Evolutionary conservation across 1,140 invertebrate genomes (phyloP), one percentile per base, ranked within the genome.

Genomic region (Littorina saxatilis): DNA sequence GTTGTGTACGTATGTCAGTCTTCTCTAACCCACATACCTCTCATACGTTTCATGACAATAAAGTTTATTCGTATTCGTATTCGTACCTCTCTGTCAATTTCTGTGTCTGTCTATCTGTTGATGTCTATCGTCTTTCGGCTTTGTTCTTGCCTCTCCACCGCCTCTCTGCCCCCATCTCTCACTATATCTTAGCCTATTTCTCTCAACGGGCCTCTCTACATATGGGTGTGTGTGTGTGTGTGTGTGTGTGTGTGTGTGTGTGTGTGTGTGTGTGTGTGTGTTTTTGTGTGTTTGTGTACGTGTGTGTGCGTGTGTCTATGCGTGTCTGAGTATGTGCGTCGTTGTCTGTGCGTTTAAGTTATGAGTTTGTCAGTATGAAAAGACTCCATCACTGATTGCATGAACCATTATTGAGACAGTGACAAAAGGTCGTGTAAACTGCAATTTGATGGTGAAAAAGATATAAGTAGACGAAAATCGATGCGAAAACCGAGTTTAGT

Each of bases 1-100:
- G 70, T 73, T 13, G 70, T 73, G 70, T 73, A 39, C 39, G 70
- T 73, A n/a, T n/a, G n/a, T n/a, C n/a, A n/a, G n/a, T n/a, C n/a
- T n/a, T 35, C 39, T 37, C n/a, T 37, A 5, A 20, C 29, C 27
- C 11, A 66, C n/a, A 13, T 66, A 13, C 3, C n/a, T 29, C n/a
- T 35, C 1, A 13, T 29, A n/a, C n/a, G n/a, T n/a, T n/a, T n/a
- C n/a, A n/a, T n/a, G n/a, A n/a, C n/a, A n/a, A n/a, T n/a, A n/a
- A n/a, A n/a, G 27, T 66, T 32, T 66, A 0, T 66, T 1, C 35
- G 27, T 66, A 27, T 66, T 7, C 52, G 39, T 55, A 11, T 32
- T 0, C 20, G 13, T 35, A 0, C 52, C 40, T 75, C 13, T 73
- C 73, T 75, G 0, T 52, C 47, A 52, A 15, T 50, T 15, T 40